These are phyloP conservation scores for Carollia perspicillata DNA, from an alignment of 2,113 vertebrate genomes.

Conservation along the genomic window DNA sequence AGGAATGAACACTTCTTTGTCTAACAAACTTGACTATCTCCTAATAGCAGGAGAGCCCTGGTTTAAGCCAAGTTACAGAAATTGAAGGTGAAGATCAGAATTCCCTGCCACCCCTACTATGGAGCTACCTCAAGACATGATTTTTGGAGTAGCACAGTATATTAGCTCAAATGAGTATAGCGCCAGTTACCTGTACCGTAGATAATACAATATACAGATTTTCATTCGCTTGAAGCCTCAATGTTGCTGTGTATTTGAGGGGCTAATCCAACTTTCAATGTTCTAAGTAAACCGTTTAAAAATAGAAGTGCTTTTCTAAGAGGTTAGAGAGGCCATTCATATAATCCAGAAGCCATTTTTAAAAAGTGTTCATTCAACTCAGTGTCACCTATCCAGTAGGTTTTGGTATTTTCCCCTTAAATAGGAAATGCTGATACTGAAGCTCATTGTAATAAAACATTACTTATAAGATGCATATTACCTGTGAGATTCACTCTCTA, in stretches of 20 bases:
- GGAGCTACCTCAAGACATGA: neutral
- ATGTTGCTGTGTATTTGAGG: neutral
- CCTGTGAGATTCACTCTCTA: neutral
- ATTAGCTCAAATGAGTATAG: neutral
- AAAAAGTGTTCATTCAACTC: neutral
- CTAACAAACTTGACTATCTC: neutral
- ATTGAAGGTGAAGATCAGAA: neutral
- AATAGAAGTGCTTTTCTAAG: neutral
- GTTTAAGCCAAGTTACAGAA: neutral
- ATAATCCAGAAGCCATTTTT: neutral
- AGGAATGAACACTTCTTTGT: neutral
- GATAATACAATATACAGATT: neutral
- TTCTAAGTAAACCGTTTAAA: neutral
- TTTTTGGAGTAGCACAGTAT: neutral
- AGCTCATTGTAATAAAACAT: neutral
- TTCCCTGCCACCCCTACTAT: neutral
- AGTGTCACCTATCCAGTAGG: neutral
- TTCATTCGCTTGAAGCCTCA: neutral
- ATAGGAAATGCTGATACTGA: neutral
- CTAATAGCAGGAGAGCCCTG: neutral
- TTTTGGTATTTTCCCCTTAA: slow-evolving; percentile 1
- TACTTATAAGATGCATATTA: neutral
- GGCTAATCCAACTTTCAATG: neutral
- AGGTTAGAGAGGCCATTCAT: neutral
- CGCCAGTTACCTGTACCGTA: neutral